These are phyloP conservation scores for Marmota flaviventris DNA, from an alignment of 2,113 vertebrate genomes.

Conservation along the genomic window DNA sequence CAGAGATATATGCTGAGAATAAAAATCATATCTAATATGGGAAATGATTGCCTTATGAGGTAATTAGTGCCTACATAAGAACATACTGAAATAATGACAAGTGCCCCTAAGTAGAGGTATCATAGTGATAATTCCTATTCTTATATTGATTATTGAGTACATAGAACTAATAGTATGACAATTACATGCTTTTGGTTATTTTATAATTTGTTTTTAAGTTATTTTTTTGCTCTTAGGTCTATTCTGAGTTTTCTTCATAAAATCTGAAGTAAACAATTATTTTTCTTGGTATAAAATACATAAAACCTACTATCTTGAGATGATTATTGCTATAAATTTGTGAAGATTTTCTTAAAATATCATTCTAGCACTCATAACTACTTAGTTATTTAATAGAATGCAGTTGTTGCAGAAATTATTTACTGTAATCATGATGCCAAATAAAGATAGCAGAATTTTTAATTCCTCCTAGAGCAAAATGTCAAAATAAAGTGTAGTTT, in stretches of 20 bases:
- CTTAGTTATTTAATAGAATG: constrained; percentile 54
- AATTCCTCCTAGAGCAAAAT: constrained; percentile 77
- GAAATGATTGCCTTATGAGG: neutral
- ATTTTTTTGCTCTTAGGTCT: neutral
- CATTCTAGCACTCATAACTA: neutral
- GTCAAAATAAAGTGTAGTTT: constrained; percentile 75
- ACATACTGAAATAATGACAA: neutral
- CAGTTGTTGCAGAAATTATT: constrained; percentile 77
- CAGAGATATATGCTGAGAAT: neutral
- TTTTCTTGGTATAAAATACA: neutral
- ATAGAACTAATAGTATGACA: neutral
- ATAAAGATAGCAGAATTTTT: constrained; percentile 67
- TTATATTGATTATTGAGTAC: neutral
- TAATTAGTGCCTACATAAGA: neutral
- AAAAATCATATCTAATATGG: neutral
- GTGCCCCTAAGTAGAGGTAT: neutral
- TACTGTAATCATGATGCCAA: constrained; percentile 69
- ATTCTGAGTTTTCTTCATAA: neutral
- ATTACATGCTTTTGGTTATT: neutral
- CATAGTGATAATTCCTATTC: neutral
- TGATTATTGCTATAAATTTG: constrained; percentile 80
- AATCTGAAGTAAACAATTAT: constrained; percentile 46
- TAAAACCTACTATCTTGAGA: neutral
- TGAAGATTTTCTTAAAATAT: constrained; percentile 78
- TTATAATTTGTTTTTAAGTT: constrained; percentile 2